Evolutionary conservation across 1,140 invertebrate genomes (phyloP).

Genomic region (Cepaea nemoralis): DNA sequence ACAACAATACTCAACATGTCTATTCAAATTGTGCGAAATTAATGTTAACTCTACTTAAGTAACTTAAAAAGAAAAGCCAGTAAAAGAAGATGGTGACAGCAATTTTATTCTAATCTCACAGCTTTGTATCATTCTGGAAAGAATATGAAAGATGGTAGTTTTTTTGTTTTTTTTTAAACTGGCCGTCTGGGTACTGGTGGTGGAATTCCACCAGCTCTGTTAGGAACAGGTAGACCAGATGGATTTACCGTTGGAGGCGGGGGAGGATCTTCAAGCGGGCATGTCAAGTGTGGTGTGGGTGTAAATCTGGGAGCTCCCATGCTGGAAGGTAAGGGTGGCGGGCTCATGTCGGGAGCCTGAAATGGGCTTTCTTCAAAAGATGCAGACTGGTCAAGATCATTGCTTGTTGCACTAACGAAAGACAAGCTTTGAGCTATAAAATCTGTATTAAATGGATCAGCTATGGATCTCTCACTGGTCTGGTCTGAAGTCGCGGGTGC

Average conservation of each 20-base stretch:
- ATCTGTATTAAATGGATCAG: conserved; percentile 55
- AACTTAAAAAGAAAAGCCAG: too few species aligned
- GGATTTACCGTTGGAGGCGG: conserved; percentile 40
- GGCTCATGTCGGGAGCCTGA: conserved; percentile 30
- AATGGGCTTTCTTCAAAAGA: conserved; percentile 34
- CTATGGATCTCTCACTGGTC: not conserved
- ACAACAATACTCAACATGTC: too few species aligned
- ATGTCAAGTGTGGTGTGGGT: conserved; percentile 31
- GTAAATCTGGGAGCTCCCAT: not conserved
- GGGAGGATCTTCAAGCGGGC: conserved; percentile 24
- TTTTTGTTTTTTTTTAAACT: too few species aligned
- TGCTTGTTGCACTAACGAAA: conserved; percentile 26
- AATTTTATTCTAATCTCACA: too few species aligned
- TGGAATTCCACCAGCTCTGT: conserved; percentile 40
- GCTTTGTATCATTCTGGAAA: too few species aligned
- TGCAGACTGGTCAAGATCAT: conserved; percentile 18
- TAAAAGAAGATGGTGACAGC: too few species aligned
- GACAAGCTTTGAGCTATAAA: not conserved
- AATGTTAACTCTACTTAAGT: too few species aligned
- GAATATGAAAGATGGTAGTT: too few species aligned
- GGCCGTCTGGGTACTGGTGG: conserved; percentile 39
- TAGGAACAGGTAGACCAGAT: conserved; percentile 50
- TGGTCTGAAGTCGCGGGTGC: not conserved
- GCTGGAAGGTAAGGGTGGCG: conserved; percentile 24
- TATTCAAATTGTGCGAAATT: too few species aligned